Evolutionary conservation across 2,113 vertebrate genomes (phyloP).

Genomic region (Megaleporinus macrocephalus): DNA sequence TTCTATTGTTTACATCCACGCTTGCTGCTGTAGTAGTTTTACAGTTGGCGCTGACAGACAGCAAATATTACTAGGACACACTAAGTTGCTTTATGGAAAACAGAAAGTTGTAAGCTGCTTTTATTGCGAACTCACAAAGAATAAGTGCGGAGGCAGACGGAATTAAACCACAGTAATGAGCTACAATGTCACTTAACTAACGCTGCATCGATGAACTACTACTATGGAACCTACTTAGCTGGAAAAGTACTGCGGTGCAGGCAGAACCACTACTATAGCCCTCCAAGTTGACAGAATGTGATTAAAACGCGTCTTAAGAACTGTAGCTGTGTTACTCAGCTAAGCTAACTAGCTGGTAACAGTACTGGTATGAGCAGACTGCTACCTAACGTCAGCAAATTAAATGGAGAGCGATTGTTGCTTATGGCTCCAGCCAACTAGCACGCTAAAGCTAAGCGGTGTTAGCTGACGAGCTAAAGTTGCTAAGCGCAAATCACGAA

Average conservation of each 20-base stretch:
- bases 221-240: not conserved
- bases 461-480: constrained; percentile 19
- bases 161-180: not conserved
- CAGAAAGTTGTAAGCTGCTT: not conserved
- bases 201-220: not conserved
- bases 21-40: not conserved
- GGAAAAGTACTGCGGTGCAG: not conserved
- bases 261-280: not conserved
- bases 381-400: constrained; percentile 23
- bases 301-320: not conserved
- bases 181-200: not conserved
- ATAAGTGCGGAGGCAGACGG: not conserved
- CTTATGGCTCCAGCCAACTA: not conserved
- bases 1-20: not conserved
- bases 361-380: not conserved
- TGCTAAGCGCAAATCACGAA: not conserved
- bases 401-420: constrained; percentile 25
- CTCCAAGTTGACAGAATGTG: not conserved
- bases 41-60: not conserved
- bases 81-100: not conserved
- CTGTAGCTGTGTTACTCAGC: constrained; percentile 3
- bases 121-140: not conserved
- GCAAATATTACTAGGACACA: not conserved
- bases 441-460: constrained; percentile 33
- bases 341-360: not conserved